Percentiles rank a stretch among this genome's conserved stretches.
phyloP scores from a whole-genome alignment of 2,888 invertebrate genomes.

The Chydorus sphaericus region DNA sequence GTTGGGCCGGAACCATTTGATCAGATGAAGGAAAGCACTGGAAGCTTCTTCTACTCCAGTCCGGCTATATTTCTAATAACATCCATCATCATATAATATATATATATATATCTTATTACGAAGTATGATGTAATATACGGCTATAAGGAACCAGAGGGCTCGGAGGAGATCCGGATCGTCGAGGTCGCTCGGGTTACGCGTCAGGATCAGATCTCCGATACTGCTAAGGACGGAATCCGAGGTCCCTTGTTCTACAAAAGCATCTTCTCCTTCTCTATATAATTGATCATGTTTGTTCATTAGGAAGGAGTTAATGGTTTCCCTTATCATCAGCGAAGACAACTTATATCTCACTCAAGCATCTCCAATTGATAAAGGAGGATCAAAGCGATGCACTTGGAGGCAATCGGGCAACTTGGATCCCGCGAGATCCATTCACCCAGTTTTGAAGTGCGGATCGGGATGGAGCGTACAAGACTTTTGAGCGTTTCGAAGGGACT shows the following conservation, averaged over 20 bases:
- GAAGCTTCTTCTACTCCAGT: slow-evolving; percentile 3
- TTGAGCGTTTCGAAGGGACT: neutral
- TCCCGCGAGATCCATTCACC: neutral
- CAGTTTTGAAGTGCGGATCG: neutral
- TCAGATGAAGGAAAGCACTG: neutral
- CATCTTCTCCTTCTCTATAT: neutral
- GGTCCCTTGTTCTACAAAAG: neutral
- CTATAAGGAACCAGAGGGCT: slow-evolving; percentile 9
- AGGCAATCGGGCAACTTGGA: neutral
- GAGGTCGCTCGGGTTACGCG: neutral
- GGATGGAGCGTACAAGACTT: neutral
- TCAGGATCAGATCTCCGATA: neutral
- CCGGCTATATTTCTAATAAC: slow-evolving; percentile 8
- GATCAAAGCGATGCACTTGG: neutral
- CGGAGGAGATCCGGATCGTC: neutral
- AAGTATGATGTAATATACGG: neutral
- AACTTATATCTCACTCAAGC: neutral
- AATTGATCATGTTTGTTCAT: neutral
- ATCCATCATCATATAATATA: too few relatives aligned
- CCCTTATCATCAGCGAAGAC: neutral
- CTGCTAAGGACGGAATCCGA: neutral
- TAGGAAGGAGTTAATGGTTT: neutral
- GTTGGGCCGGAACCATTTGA: slow-evolving; percentile 12
- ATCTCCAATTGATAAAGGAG: neutral
- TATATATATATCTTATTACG: too few relatives aligned